Evolutionary conservation across 2,113 vertebrate species (phyloP), one percentile per base, ranked within the genome.

Genomic region (Tetraodon nigroviridis): DNA sequence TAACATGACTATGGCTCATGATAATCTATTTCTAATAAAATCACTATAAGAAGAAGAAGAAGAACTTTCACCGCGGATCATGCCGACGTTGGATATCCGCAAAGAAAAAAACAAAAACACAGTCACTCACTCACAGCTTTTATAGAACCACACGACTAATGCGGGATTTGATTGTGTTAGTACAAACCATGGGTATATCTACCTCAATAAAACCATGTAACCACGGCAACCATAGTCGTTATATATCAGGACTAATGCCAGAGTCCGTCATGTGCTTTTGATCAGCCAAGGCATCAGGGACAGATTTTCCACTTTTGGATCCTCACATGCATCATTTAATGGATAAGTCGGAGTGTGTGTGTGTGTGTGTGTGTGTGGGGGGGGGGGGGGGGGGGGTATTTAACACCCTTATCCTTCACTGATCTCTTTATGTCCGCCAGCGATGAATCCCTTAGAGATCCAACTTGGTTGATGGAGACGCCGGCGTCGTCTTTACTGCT

Each of bases 21-120:
- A 60, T 79, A 86, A 75, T 81, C 74, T 69, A 80, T 90, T 90
- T 89, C 86, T 86, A 88, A 90, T 88, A 87, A 90, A 90, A 88
- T 65, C 71, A 78, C 61, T 70, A 15, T 61, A 68, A 63, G 54
- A 44, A 45, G 17, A 10, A 37, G 10, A 37, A 37, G 2, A 37
- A 37, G 32, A 10, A 1, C 32, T 37, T 37, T 37, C 12, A 37
- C 32, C 32, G 12, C 44, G 2, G 16, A 17, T 17, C n/a, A 0
- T 16, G 44, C 32, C 12, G 44, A 7, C 7, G 15, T 46, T 46
- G 17, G 7, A 45, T n/a, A 45, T 45, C 15, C 7, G 44, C n/a
- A 46, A 46, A n/a, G n/a, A 46, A 6, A 16, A 8, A 44, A 17
- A 44, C 15, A 27, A 27, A 27, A 12, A 37, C 32, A 37, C 29